A percentile compares a stretch with the other conserved stretches of the same genome.
Evolutionary conservation across 37 sponge, comb jelly and placozoan species (phyloP).

Genomic region (Oscarella lobularis): DNA sequence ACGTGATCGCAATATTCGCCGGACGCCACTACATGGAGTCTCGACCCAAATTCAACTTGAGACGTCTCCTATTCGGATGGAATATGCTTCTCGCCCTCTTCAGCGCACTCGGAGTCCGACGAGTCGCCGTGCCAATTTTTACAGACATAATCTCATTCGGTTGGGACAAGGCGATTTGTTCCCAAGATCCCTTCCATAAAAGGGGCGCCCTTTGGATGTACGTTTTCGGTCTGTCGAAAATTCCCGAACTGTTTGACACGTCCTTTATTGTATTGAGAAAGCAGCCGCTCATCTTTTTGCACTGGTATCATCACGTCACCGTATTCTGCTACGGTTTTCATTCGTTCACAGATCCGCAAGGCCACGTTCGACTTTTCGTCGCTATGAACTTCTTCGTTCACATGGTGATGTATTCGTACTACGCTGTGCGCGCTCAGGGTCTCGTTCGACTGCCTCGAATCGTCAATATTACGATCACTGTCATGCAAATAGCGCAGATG

Average conservation of each 20-base stretch:
- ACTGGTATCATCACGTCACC: conserved; percentile 81
- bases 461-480: conserved; percentile 52
- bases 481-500: conserved; percentile 74
- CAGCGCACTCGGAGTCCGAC: background rate
- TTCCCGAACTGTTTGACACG: conserved; percentile 78
- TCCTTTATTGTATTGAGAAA: conserved; percentile 73
- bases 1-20: conserved; percentile 31
- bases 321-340: conserved; percentile 83
- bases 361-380: conserved; percentile 47
- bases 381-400: conserved; percentile 69
- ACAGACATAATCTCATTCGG: too few relatives aligned
- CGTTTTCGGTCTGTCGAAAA: conserved; percentile 69
- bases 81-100: background rate
- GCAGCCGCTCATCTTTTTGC: conserved; percentile 56
- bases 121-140: too few relatives aligned
- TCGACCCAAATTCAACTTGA: conserved; percentile 19
- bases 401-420: conserved; percentile 84
- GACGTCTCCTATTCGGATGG: background rate
- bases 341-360: conserved; percentile 41
- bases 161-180: background rate
- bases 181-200: background rate
- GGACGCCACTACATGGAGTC: conserved; percentile 41
- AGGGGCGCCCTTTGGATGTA: conserved; percentile 60
- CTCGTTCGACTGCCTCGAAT: conserved; percentile 36
- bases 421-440: conserved; percentile 68